Conservation (phyloP, 2,113 vertebrate genomes). For the Platycercus adscitus region DNA sequence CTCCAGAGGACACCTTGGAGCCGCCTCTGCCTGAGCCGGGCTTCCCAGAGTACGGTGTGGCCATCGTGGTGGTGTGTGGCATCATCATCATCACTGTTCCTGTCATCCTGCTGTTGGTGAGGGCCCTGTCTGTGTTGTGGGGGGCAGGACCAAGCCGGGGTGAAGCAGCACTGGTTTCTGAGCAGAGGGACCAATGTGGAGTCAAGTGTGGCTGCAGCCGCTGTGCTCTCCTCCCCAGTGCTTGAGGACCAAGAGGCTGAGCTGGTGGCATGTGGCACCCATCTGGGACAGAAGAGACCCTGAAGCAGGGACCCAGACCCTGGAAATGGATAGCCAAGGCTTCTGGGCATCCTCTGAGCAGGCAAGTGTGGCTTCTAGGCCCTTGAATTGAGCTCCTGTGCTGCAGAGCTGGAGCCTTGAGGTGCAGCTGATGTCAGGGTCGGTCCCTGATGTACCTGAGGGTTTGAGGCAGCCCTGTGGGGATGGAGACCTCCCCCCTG, state of each 20-base stretch:
- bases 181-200: not conserved
- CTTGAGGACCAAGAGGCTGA: not conserved
- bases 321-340: constrained; percentile 54
- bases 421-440: not conserved
- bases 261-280: not conserved
- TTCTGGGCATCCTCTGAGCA: not conserved
- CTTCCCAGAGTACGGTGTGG: constrained; percentile 17
- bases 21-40: fast-evolving
- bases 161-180: not conserved
- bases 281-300: not conserved
- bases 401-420: not conserved
- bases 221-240: not conserved
- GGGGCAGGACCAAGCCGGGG: not conserved
- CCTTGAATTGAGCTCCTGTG: not conserved
- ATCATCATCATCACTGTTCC: not conserved
- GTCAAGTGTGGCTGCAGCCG: not conserved
- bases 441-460: not conserved
- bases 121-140: not conserved
- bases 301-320: not conserved
- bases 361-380: not conserved
- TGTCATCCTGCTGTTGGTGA: not conserved
- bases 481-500: not conserved
- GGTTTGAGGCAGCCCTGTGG: not conserved
- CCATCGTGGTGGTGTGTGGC: not conserved
- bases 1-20: constrained; percentile 43